These are phyloP conservation scores for Chascanopsetta lugubris DNA, from an alignment of 2,113 vertebrate species.

Conservation along the genomic window DNA sequence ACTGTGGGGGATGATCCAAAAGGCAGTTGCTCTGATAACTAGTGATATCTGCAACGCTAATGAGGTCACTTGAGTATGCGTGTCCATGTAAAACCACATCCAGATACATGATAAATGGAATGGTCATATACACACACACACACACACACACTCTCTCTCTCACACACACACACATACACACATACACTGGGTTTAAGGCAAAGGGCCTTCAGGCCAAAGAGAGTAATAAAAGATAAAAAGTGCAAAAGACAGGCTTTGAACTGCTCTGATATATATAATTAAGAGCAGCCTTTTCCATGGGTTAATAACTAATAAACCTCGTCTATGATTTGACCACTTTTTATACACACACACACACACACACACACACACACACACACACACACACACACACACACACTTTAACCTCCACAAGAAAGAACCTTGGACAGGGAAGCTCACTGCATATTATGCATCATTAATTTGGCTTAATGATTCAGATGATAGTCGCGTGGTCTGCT, in stretches of 20 bases:
- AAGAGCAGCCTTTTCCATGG: conserved; percentile 55
- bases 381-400: conserved; percentile 16
- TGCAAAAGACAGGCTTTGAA: conserved; percentile 55
- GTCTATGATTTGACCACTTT: conserved; percentile 50
- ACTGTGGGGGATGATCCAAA: conserved; percentile 45
- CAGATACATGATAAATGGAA: conserved; percentile 40
- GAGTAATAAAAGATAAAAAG: conserved; percentile 17
- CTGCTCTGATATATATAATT: conserved; percentile 65
- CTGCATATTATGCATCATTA: conserved; percentile 73
- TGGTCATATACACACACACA: conserved; percentile 15
- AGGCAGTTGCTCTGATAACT: conserved; percentile 38
- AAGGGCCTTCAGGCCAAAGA: conserved; percentile 15
- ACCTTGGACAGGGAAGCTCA: conserved; percentile 59
- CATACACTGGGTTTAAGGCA: not conserved
- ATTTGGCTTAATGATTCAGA: conserved; percentile 73
- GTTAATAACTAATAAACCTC: conserved; percentile 71
- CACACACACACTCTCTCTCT: not conserved
- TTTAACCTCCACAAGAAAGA: conserved; percentile 69
- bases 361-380: conserved; percentile 25
- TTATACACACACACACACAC: conserved; percentile 10
- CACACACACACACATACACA: conserved; percentile 5
- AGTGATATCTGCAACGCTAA: conserved; percentile 44
- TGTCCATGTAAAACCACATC: conserved; percentile 54
- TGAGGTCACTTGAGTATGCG: conserved; percentile 66
- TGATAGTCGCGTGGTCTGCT: conserved; percentile 56